Evolutionary conservation across 2,888 invertebrate species (phyloP), one percentile per base, ranked within the genome.

Genomic region (Leistus spinibarbis): DNA sequence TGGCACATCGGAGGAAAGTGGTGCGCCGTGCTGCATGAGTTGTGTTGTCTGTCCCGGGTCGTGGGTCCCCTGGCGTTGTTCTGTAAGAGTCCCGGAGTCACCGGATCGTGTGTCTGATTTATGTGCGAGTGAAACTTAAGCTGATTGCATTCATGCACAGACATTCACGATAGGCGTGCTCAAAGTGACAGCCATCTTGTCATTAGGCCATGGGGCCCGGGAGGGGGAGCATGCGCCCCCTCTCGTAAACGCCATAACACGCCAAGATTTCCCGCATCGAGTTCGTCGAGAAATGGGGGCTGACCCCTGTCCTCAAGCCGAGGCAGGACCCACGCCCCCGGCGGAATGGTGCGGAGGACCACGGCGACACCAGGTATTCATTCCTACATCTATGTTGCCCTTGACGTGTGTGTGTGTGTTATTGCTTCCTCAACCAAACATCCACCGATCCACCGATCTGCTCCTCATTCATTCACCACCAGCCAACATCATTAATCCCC

Each of bases 271-370:
- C 96, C 92, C 95, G 95, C 91, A 94, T 96, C 93, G 95, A 95
- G 92, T 95, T 95, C 90, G 92, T 95, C 90, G 95, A 96, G 91
- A 94, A 95, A 95, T 96, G 96, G 96, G 96, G 96, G 93, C 94
- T 96, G 90, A 95, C 95, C 92, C 96, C 96, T 92, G 95, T 95
- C 93, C 94, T 95, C 91, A 93, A 93, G 90, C 95, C 95, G 93
- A 94, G 95, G 91, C 95, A 94, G 93, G 95, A 95, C 90, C 93
- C 93, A 87, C 87, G 90, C 90, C 92, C 95, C 94, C 92, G 91
- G 87, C 85, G 87, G 86, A 88, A 87, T 87, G 88, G 88, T 89
- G 89, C 89, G 87, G 89, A 88, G 87, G 90, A 90, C 87, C 91
- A 92, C 87, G 90, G 90, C 86, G 91, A 91, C 87, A 89, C 90